phyloP scores from a whole-genome alignment of 2,797 vertebrate species.

The Chrosomus eos region DNA sequence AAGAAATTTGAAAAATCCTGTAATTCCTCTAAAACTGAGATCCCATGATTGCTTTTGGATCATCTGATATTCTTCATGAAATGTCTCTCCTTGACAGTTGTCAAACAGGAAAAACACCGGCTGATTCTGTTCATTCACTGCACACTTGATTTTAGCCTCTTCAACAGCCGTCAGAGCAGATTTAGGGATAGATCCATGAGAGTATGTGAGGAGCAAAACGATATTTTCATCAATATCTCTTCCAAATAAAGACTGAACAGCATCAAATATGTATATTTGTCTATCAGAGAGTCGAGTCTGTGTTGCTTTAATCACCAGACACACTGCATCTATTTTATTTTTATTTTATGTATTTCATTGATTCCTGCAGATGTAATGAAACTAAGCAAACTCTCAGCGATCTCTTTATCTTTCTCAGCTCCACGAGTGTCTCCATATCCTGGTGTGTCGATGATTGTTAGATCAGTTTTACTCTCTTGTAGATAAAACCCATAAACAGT shows the following conservation, averaged over 20 bases:
- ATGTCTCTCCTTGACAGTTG: no score
- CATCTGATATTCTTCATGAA: fast-evolving
- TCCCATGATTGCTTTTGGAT: no score
- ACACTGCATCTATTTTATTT: conserved; percentile 44
- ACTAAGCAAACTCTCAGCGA: neutral
- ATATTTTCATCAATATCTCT: neutral
- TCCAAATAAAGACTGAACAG: conserved; percentile 4
- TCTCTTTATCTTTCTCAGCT: neutral
- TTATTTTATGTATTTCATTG: no score
- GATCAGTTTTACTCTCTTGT: neutral
- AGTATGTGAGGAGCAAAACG: neutral
- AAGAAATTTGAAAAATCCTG: no score
- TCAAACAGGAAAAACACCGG: no score
- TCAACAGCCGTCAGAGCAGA: no score
- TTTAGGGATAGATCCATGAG: fast-evolving
- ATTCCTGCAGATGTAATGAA: neutral
- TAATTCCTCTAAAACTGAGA: no score
- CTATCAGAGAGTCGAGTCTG: conserved; percentile 12
- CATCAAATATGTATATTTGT: conserved; percentile 43
- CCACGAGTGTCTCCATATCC: no score
- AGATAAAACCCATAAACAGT: conserved; percentile 14
- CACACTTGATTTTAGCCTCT: no score
- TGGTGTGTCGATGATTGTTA: no score
- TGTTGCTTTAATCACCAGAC: conserved; percentile 1
- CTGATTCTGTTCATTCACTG: no score